phyloP scores from a whole-genome alignment of 2,113 vertebrate species.

The Micronisus gabar region DNA sequence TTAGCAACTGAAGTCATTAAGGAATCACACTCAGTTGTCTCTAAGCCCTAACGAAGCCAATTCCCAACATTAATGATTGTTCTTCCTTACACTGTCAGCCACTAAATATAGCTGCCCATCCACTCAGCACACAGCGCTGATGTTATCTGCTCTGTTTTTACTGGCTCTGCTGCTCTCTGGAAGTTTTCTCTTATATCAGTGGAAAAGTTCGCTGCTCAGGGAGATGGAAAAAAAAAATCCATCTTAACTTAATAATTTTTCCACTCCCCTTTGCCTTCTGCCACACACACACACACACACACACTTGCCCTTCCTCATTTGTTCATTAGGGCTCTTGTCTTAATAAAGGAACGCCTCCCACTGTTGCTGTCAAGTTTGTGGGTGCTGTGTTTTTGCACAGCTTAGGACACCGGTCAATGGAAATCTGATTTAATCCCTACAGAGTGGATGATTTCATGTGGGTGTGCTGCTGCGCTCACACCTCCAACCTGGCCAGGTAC shows the following conservation, averaged over 20 bases:
- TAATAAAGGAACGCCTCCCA: constrained; percentile 14
- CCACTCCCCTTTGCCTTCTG: neutral
- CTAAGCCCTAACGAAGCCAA: neutral
- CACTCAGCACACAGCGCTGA: constrained; percentile 14
- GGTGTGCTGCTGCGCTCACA: neutral
- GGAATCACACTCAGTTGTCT: constrained; percentile 1
- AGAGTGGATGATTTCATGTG: neutral
- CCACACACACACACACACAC: neutral
- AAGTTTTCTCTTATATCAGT: constrained; percentile 39
- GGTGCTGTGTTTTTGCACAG: neutral
- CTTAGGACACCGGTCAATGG: neutral
- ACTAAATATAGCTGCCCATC: constrained; percentile 49
- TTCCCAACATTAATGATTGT: neutral
- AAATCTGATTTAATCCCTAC: neutral
- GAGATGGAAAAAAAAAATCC: constrained; percentile 54
- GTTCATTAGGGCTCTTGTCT: constrained; percentile 12
- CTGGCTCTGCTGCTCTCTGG: constrained; percentile 43
- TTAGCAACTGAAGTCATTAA: constrained; percentile 24
- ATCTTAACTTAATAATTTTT: constrained; percentile 60
- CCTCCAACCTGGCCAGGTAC: neutral
- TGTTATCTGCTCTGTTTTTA: constrained; percentile 56
- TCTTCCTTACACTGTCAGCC: neutral
- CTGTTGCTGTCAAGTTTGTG: neutral
- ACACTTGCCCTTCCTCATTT: constrained; percentile 51
- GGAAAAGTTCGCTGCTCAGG: constrained; percentile 41